phyloP scores from a whole-genome alignment of 2,888 invertebrate genomes.

The Chloroclysta siterata region DNA sequence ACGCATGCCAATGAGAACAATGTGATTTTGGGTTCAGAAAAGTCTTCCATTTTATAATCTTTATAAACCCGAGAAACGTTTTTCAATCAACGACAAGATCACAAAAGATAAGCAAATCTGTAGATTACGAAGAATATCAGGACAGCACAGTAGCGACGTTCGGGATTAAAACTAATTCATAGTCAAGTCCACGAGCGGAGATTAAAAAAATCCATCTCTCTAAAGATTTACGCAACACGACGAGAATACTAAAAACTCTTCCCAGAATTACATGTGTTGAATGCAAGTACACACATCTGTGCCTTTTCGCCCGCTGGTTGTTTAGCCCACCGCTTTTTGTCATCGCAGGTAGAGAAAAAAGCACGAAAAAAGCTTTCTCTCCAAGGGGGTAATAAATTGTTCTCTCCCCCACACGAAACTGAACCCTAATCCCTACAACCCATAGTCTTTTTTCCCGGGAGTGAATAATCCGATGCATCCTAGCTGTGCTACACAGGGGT shows the following conservation, averaged over 20 bases:
- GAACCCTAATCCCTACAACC: constrained; percentile 19
- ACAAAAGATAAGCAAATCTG: constrained; percentile 15
- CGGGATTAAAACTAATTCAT: constrained; percentile 35
- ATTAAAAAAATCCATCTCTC: constrained; percentile 37
- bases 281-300: constrained; percentile 61
- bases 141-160: constrained; percentile 20
- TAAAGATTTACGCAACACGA: constrained; percentile 51
- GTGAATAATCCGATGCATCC: constrained; percentile 26
- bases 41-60: background rate
- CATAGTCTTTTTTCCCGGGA: constrained; percentile 23
- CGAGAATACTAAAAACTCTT: constrained; percentile 37
- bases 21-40: background rate
- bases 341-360: constrained; percentile 68
- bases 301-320: constrained; percentile 38
- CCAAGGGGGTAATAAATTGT: constrained; percentile 62
- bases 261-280: constrained; percentile 49
- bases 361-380: constrained; percentile 61
- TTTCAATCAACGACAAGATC: constrained; percentile 3
- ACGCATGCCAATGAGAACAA: background rate
- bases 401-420: constrained; percentile 40
- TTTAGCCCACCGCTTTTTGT: constrained; percentile 57
- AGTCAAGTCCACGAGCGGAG: constrained; percentile 26
- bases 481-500: constrained; percentile 61
- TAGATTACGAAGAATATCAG: constrained; percentile 21
- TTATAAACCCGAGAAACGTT: background rate